Evolutionary conservation across 92 coral and sea anemone species (phyloP), one percentile per base, ranked within the genome.

Genomic region (Epizoanthus illoricatus): DNA sequence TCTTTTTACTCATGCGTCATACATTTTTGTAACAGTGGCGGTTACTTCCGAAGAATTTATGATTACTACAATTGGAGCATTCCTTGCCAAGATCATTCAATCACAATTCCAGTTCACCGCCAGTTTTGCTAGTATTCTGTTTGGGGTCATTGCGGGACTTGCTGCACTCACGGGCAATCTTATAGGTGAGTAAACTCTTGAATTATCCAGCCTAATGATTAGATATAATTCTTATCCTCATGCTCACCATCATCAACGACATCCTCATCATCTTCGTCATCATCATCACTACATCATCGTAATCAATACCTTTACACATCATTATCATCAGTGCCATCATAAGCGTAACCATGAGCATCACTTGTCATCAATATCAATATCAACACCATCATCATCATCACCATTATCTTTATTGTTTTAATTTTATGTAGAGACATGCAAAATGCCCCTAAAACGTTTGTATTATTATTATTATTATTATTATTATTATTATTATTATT

Each of bases 21-120:
- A 71, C 36, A 75, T 86, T 49, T 62, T 83, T 79, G 74, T 82
- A 5, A 81, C 87, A 17, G 3, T 87, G 41, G 90, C 85, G 2
- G 71, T 5, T 18, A 75, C 90, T 41, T 17, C 83, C 59, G 88
- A 86, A 5, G 10, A 33, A 36, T 89, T 89, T 78, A 18, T 0
- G 13, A 21, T 82, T 13, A 3, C 90, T 40, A 79, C 80, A 23
- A 2, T 69, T 23, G 39, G 11, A 43, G 88, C 87, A 12, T 89
- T 89, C 78, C 10, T 76, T 54, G 90, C 92, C 20, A 89, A 89
- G 71, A 39, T 87, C 5, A 7, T 75, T 16, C 81, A 89, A 82
- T 47, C 79, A 4, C 87, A 81, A 74, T 86, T 81, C 65, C 65
- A 83, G 41, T 58, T 82, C 56, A 60, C 76, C 4, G 63, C 91